Conservation (phyloP, 2,113 vertebrate genomes). For the Seriola quinqueradiata region DNA sequence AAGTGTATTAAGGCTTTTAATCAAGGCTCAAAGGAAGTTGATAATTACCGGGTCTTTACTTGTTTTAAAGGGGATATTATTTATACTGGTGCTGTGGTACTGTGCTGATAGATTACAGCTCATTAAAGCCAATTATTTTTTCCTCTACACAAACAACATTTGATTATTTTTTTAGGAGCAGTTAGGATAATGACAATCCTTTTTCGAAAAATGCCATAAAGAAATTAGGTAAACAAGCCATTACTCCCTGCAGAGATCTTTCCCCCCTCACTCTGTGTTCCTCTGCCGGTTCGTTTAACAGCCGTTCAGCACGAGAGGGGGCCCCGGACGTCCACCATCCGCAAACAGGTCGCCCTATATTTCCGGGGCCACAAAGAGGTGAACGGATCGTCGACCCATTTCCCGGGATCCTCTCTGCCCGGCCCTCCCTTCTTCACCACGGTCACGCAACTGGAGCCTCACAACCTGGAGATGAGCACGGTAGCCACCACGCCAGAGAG, state of each 20-base stretch:
- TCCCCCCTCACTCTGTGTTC: conserved; percentile 27
- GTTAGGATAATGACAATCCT: background rate
- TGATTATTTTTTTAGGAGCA: background rate
- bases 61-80: conserved; percentile 19
- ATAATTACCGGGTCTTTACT: conserved; percentile 38
- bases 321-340: conserved; percentile 96
- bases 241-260: conserved; percentile 3
- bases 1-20: conserved; percentile 33
- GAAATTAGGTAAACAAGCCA: background rate
- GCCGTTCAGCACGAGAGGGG: conserved; percentile 98
- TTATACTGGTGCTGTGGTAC: background rate
- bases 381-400: conserved; percentile 90
- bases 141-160: background rate
- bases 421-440: conserved; percentile 96
- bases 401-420: conserved; percentile 89
- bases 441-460: conserved; percentile 95
- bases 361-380: conserved; percentile 98
- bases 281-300: conserved; percentile 68
- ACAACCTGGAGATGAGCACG: conserved; percentile 91
- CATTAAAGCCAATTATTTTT: conserved; percentile 25
- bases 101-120: background rate
- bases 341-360: conserved; percentile 98
- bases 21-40: conserved; percentile 34
- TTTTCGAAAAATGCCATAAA: background rate
- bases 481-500: conserved; percentile 92